Evolutionary conservation across 2,888 invertebrate genomes (phyloP).

Genomic region (Blera fallax): DNA sequence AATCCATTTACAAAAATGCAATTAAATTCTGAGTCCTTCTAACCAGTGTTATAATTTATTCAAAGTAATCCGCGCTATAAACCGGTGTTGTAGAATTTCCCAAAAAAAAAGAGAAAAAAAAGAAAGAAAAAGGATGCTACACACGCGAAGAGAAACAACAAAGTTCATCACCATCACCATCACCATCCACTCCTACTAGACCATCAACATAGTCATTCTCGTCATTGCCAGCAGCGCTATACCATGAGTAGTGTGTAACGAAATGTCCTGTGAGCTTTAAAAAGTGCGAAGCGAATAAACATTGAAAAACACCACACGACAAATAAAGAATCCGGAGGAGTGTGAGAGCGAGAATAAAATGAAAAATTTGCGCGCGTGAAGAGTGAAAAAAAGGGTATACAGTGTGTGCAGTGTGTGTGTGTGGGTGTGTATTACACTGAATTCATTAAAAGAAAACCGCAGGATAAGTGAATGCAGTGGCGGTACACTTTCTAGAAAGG

Average conservation of each 20-base stretch:
- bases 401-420: slow-evolving; percentile 26
- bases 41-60: slow-evolving; percentile 40
- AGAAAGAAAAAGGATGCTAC: slow-evolving; percentile 11
- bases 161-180: slow-evolving; percentile 34
- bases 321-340: slow-evolving; percentile 50
- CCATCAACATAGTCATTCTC: slow-evolving; percentile 49
- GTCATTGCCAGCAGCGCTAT: slow-evolving; percentile 38
- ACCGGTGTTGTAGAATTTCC: slow-evolving; percentile 25
- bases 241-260: slow-evolving; percentile 35
- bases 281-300: slow-evolving; percentile 63
- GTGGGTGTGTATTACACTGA: slow-evolving; percentile 52
- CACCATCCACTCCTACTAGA: slow-evolving; percentile 37
- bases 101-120: slow-evolving; percentile 1
- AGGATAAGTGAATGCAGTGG: slow-evolving; percentile 67
- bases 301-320: slow-evolving; percentile 61
- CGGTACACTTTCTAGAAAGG: slow-evolving; percentile 42
- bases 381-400: slow-evolving; percentile 44
- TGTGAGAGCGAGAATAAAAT: slow-evolving; percentile 33
- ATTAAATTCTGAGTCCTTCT: neutral
- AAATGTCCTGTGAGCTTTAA: slow-evolving; percentile 68
- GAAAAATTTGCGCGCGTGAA: slow-evolving; percentile 69
- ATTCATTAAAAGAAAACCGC: slow-evolving; percentile 68
- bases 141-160: slow-evolving; percentile 33
- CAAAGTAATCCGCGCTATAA: slow-evolving; percentile 26
- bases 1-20: neutral